Evolutionary conservation across 2,113 vertebrate genomes (phyloP).

Genomic region (Diadophis punctatus): DNA sequence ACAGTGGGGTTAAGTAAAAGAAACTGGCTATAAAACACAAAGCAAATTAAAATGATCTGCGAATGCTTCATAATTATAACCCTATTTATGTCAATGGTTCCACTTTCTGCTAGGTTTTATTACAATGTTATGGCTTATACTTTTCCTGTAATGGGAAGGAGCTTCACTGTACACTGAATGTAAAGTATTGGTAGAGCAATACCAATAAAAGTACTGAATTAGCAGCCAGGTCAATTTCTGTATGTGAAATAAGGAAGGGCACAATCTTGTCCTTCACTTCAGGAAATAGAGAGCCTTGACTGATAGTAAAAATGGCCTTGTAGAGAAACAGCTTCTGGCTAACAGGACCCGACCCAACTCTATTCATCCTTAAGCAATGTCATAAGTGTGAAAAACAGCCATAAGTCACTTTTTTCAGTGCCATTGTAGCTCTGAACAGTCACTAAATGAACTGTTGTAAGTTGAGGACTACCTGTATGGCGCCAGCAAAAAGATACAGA

Average conservation of each 20-base stretch:
- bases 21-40: neutral
- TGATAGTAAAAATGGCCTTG: neutral
- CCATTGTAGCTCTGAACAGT: neutral
- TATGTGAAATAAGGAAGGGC: neutral
- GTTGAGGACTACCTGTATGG: neutral
- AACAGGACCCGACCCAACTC: neutral
- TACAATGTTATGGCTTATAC: neutral
- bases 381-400: neutral
- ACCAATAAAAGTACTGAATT: neutral
- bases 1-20: neutral
- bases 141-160: neutral
- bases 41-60: neutral
- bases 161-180: neutral
- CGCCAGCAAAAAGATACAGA: neutral
- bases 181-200: neutral
- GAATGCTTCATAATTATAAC: neutral
- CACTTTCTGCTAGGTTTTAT: neutral
- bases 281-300: neutral
- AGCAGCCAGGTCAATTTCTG: neutral
- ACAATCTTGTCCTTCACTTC: neutral
- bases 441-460: neutral
- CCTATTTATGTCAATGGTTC: neutral
- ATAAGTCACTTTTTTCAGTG: neutral
- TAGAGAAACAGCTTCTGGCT: neutral
- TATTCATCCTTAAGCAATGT: neutral